Evolutionary conservation across 2,113 vertebrate species (phyloP), one percentile per base, ranked within the genome.

Genomic region (Piprites chloris): DNA sequence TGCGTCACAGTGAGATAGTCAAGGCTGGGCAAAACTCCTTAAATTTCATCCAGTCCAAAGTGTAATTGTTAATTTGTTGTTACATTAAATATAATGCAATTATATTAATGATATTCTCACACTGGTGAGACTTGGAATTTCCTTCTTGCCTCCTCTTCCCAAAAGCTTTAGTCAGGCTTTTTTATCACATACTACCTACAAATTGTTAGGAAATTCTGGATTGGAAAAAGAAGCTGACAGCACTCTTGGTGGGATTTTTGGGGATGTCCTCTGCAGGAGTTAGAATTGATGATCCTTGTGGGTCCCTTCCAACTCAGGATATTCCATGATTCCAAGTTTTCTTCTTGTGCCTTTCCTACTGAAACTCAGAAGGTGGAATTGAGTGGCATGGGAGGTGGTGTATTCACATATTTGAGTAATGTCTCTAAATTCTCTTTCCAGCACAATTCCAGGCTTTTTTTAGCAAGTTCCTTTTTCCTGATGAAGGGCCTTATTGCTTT

Each of bases 141-240:
- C 66, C 41, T n/a, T 47, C 30, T 49, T 61, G 21, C 27, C 32
- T 42, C 16, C 41, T n/a, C 49, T 90, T 61, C 89, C 61, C 46
- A 3, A 63, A 50, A 56, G 30, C 20, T 76, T 93, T 46, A 12
- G 46, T 27, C 14, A 8, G 63, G 56, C 8, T 55, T 67, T 72
- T 32, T 1, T 26, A 1, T 24, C 26, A 4, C 5, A 24, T 2
- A 14, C 24, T 42, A 5, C 23, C 24, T 44, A 22, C 24, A 55
- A 44, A 47, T 5, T 18, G 16, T 71, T 66, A 9, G 61, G 16
- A 52, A 71, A 75, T 37, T 72, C 53, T 50, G 39, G 30, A 5
- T 8, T 53, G 61, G 41, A 62, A 82, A 66, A 42, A 11, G 13
- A 50, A 56, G 46, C 39, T 68, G n/a, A 18, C 46, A 55, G 23